Evolutionary conservation across 2,888 invertebrate genomes (phyloP), one percentile per base, ranked within the genome.

Genomic region (Himalopsyche anomala): DNA sequence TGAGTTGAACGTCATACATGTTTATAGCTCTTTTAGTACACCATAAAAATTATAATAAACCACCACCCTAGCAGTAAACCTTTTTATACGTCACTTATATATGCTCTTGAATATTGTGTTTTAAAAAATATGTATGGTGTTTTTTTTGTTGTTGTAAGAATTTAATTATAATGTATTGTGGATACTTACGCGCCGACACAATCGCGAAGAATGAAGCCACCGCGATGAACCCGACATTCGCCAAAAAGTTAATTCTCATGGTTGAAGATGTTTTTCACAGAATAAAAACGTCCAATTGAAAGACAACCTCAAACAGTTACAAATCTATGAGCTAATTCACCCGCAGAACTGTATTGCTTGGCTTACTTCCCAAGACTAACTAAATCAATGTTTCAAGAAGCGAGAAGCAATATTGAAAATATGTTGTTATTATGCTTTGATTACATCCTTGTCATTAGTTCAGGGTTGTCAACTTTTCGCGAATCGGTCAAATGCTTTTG

Each of bases 381-480:
- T 15, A 62, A 19, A n/a, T 15, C 19, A 62, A 19, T 62, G 28
- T 62, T 62, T 62, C 62, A 19, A 62, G 62, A 62, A 19, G 11
- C 62, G 8, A 19, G 11, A 19, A 19, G 9, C 62, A 2, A 62
- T n/a, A 62, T 62, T 9, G 19, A 62, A 28, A 62, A 62, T 6
- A 62, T 19, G 28, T 19, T 62, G 19, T 62, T 62, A 19, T 62
- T 62, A 19, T 62, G 19, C 19, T 62, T 62, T 62, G 62, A 62
- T 62, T 62, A 19, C 62, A 62, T 62, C 28, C 62, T 19, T 28
- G 62, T 62, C 62, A 28, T 62, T 6, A 9, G 19, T 19, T 62
- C 62, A 62, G 62, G 62, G 62, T 11, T 62, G 62, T 62, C 62
- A 62, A 62, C 62, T 62, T 62, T 62, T 62, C 28, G 19, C 3